Conservation (phyloP, 37 sponge, comb jelly and placozoan species). For the Spongilla lacustris region DNA sequence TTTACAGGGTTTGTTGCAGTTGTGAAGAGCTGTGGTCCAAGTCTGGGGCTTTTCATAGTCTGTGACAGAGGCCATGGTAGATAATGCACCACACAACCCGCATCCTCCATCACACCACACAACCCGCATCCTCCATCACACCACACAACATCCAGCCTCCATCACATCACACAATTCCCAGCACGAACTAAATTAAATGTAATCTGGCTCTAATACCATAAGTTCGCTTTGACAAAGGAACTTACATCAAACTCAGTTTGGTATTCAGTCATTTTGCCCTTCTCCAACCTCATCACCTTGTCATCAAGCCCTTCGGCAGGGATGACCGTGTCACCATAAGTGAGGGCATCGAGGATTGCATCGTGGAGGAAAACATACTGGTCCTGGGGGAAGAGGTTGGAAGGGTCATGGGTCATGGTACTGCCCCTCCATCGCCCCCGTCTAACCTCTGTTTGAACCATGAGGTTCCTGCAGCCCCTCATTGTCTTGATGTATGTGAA, state of each 20-base stretch:
- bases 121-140: too few species aligned
- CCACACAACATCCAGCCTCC: too few species aligned
- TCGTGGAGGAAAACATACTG: conserved; percentile 96
- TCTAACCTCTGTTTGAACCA: conserved; percentile 93
- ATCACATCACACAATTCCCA: too few species aligned
- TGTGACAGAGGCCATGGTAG: neutral
- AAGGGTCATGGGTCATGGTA: too few species aligned
- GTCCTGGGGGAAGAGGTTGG: conserved; percentile 29
- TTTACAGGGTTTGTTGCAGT: neutral
- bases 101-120: too few species aligned
- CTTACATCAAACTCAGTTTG: conserved; percentile 72
- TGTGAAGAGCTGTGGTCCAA: neutral
- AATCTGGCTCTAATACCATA: too few species aligned
- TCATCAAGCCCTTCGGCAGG: conserved; percentile 48
- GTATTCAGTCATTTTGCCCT: conserved; percentile 53
- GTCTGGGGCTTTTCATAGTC: neutral
- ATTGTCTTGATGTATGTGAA: conserved; percentile 65
- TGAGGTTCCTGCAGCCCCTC: conserved; percentile 80
- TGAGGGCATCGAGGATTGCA: conserved; percentile 87
- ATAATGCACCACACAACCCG: too few species aligned
- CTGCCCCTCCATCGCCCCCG: too few species aligned
- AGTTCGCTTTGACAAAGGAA: too few species aligned
- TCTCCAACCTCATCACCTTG: conserved; percentile 37
- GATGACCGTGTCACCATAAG: conserved; percentile 68
- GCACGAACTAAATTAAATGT: too few species aligned